Conservation (phyloP, 64 coral and sea anemone species). For the Stichodactyla mertensii region DNA sequence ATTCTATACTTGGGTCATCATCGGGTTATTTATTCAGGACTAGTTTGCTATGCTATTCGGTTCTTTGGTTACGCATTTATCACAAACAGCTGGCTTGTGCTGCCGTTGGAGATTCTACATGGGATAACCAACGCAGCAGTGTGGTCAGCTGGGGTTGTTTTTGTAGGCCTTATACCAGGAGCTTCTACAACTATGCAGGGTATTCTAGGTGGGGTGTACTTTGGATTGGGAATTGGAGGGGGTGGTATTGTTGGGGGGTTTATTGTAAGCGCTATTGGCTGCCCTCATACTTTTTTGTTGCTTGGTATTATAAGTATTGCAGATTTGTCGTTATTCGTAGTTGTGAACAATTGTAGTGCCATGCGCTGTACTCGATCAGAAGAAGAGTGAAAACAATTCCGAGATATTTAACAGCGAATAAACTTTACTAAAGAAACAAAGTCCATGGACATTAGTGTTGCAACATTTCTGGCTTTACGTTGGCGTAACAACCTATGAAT, state of each 20-base stretch:
- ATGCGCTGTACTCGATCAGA: background rate
- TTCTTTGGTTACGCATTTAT: conserved; percentile 75
- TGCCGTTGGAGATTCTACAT: conserved; percentile 83
- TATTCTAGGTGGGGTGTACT: conserved; percentile 70
- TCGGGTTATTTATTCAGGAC: conserved; percentile 55
- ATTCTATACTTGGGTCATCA: conserved; percentile 67
- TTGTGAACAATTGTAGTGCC: conserved; percentile 55
- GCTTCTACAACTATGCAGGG: conserved; percentile 83
- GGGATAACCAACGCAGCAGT: conserved; percentile 74
- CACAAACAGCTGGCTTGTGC: conserved; percentile 68
- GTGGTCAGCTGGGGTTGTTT: conserved; percentile 84
- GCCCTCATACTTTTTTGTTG: conserved; percentile 46
- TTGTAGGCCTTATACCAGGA: conserved; percentile 65
- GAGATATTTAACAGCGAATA: background rate
- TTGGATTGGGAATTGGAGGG: conserved; percentile 76
- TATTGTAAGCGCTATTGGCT: conserved; percentile 62
- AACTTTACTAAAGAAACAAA: too few relatives aligned
- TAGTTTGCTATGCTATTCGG: conserved; percentile 59
- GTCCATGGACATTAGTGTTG: too few relatives aligned
- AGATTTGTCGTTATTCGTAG: conserved; percentile 55
- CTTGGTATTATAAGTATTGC: conserved; percentile 63
- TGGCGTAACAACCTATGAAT: too few relatives aligned
- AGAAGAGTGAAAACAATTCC: background rate
- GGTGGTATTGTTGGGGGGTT: conserved; percentile 77
- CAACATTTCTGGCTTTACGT: too few relatives aligned